Evolutionary conservation across 2,797 vertebrate genomes (phyloP), one percentile per base, ranked within the genome.

Genomic region (Lutjanus campechanus): DNA sequence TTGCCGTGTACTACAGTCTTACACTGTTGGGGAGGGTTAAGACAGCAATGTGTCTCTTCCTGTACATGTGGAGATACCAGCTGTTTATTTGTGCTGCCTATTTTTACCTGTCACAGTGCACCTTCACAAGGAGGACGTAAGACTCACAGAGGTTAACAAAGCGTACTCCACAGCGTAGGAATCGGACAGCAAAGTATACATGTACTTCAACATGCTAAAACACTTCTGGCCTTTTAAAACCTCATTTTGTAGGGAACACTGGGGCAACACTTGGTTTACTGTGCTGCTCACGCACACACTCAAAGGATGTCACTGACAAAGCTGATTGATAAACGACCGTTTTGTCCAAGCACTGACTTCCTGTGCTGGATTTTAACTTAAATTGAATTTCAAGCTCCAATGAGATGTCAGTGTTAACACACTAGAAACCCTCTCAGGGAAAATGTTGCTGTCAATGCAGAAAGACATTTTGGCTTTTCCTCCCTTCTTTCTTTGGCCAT

Each of bases 381-480:
- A 92, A 92, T 88, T 92, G 89, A 92, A 94, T 91, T 93, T 93
- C 89, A 93, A 80, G 87, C 90, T 88, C 70, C 87, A 90, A 82
- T 92, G 89, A 92, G 81, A 92, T 92, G 90, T 90, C 89, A 84
- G 79, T 66, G 76, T 88, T 91, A 93, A 91, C 91, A 90, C 70
- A 85, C 76, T 68, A 76, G 73, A 92, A 77, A 63, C 36, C 69
- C 82, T 91, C 81, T 79, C 59, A 85, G 82, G 82, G 80, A 90
- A 89, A 93, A 89, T 89, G 86, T 84, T 88, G 82, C 89, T 90
- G 88, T 92, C 91, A 90, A 84, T 91, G 88, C 74, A 81, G 67
- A 86, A 81, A 88, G 73, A 86, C 85, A 82, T 90, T 93, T 85
- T 67, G 77, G 73, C 76, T 84, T 85, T 83, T 79, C 69, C 65